Percentiles rank a stretch among this genome's conserved stretches.
Evolutionary conservation across 2,888 invertebrate genomes (phyloP).

Genomic region (Trichogramma dendrolimi): DNA sequence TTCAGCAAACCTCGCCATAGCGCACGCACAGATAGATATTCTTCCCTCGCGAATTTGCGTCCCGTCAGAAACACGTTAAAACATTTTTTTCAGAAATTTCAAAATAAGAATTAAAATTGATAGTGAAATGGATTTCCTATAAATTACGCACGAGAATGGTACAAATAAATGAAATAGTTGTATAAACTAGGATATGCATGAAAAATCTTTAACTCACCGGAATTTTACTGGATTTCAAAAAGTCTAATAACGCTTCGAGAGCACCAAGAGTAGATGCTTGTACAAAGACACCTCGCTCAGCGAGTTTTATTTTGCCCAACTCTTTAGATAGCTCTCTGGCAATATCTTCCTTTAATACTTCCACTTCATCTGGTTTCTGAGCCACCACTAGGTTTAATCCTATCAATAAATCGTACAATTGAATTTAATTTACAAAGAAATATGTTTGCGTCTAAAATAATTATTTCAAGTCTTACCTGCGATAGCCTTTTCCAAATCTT

Average conservation of each 20-base stretch:
- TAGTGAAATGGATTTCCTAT: no score
- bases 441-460: neutral
- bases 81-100: no score
- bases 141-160: no score
- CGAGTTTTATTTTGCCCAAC: constrained; percentile 84
- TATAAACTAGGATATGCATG: neutral
- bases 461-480: constrained; percentile 57
- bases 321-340: constrained; percentile 83
- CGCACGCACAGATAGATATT: no score
- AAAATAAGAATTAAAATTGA: no score
- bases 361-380: constrained; percentile 89
- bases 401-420: constrained; percentile 26
- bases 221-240: constrained; percentile 85
- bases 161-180: neutral
- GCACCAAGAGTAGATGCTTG: constrained; percentile 99
- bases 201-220: constrained; percentile 67
- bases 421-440: neutral
- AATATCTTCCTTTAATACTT: constrained; percentile 79
- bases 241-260: constrained; percentile 91
- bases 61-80: no score
- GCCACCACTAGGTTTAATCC: constrained; percentile 90
- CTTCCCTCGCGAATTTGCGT: no score
- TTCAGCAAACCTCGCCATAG: no score
- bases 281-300: constrained; percentile 94
- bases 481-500: constrained; percentile 95